Conservation (phyloP, 2,113 vertebrate species). For the Sitta europaea region DNA sequence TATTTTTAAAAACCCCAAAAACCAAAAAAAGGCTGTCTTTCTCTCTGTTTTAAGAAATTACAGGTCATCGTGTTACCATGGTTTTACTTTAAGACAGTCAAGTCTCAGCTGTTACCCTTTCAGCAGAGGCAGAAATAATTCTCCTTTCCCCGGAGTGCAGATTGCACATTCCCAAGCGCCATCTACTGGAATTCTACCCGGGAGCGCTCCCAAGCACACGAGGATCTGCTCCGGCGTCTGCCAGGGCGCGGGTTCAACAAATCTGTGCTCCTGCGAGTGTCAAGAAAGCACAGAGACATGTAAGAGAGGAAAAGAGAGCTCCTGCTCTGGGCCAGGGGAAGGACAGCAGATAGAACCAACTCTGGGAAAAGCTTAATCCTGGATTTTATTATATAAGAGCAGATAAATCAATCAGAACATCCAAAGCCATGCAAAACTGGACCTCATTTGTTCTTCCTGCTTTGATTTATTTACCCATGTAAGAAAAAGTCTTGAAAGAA, state of each 20-base stretch:
- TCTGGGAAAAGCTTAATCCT: not conserved
- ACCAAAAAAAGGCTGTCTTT: not conserved
- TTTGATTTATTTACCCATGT: not conserved
- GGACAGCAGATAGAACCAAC: not conserved
- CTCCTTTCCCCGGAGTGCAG: not conserved
- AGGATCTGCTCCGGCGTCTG: fast-evolving
- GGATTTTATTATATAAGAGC: not conserved
- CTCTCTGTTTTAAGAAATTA: not conserved
- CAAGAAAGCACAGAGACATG: fast-evolving
- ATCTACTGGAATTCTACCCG: not conserved
- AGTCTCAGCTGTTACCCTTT: not conserved
- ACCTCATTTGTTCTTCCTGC: not conserved
- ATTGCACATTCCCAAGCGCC: not conserved
- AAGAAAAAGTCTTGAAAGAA: not conserved
- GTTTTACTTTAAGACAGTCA: not conserved
- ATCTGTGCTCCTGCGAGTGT: not conserved
- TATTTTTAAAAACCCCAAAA: too few species aligned
- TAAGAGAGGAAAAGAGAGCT: not conserved
- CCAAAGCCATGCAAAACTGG: not conserved
- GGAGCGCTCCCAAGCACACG: fast-evolving
- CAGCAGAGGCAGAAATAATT: not conserved
- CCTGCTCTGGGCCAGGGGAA: not conserved
- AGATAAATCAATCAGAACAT: not conserved
- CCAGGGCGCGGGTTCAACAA: not conserved
- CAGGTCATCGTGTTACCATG: not conserved